Evolutionary conservation across 2,888 invertebrate species (phyloP).

Genomic region (Tigriopus californicus): DNA sequence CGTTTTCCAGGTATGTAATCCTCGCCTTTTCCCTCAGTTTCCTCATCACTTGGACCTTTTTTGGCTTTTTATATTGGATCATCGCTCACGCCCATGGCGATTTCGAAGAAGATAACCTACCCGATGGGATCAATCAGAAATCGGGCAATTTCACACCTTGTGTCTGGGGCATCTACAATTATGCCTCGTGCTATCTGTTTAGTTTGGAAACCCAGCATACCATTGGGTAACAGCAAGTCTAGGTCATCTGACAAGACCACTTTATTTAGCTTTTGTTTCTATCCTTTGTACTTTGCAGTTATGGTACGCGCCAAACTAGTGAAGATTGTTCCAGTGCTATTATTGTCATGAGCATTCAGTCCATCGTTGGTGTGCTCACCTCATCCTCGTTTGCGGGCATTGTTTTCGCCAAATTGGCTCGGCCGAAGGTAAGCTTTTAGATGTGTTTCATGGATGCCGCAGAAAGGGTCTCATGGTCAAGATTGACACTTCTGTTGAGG

Average conservation of each 20-base stretch:
- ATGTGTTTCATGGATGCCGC: too few relatives aligned
- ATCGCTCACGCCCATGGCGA: constrained; percentile 86
- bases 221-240: constrained; percentile 36
- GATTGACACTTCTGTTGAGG: too few relatives aligned
- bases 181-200: constrained; percentile 83
- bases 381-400: constrained; percentile 62
- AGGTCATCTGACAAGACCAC: too few relatives aligned
- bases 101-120: constrained; percentile 43
- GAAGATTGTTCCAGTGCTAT: constrained; percentile 34
- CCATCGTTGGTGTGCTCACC: constrained; percentile 24
- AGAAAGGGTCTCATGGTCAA: too few relatives aligned
- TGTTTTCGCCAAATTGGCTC: constrained; percentile 71
- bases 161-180: constrained; percentile 62
- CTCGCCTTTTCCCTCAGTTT: constrained; percentile 75
- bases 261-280: too few relatives aligned
- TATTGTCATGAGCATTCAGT: constrained; percentile 34
- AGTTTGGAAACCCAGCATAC: constrained; percentile 94
- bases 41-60: constrained; percentile 74
- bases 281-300: constrained; percentile 20
- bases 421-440: constrained; percentile 59
- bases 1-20: constrained; percentile 50
- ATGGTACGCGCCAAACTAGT: constrained; percentile 32
- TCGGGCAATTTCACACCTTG: constrained; percentile 40
- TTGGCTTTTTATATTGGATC: constrained; percentile 86
- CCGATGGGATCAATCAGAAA: constrained; percentile 20